Conservation (phyloP, 2,113 vertebrate species). For the Psammodynastes pulverulentus region DNA sequence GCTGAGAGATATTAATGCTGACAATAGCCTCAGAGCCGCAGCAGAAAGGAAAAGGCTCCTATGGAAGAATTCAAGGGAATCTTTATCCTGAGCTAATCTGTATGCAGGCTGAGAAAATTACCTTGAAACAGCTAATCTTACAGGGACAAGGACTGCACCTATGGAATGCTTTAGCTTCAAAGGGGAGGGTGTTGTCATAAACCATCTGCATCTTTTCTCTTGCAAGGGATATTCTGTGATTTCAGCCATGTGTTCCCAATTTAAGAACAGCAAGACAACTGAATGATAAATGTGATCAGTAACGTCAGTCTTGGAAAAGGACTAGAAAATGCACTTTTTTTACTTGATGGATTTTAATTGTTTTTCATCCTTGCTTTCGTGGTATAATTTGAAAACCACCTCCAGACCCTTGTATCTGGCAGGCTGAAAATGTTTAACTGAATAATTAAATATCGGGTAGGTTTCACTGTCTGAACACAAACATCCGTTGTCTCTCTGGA, state of each 20-base stretch:
- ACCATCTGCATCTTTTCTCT: not conserved
- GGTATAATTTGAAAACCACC: not conserved
- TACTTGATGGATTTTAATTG: not conserved
- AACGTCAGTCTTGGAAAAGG: not conserved
- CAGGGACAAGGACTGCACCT: not conserved
- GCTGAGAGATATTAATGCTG: not conserved
- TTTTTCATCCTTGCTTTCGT: not conserved
- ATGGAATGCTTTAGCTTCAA: not conserved
- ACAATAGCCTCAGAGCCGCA: not conserved
- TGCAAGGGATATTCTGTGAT: not conserved
- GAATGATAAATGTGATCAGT: not conserved
- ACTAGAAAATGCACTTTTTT: not conserved
- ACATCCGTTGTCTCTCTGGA: not conserved
- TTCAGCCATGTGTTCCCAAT: not conserved
- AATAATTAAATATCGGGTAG: not conserved
- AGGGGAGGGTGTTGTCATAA: not conserved
- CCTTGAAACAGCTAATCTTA: not conserved
- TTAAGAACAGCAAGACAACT: not conserved
- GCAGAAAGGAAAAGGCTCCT: not conserved
- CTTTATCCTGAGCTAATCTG: not conserved
- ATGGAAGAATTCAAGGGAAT: not conserved
- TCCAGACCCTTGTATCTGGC: not conserved
- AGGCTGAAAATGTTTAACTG: not conserved
- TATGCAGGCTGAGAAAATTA: not conserved
- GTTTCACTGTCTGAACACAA: not conserved